A percentile compares a stretch with the other conserved stretches of the same genome.
Conservation (phyloP, 2,888 invertebrate species). For the Poecilobothrus nobilitatus region DNA sequence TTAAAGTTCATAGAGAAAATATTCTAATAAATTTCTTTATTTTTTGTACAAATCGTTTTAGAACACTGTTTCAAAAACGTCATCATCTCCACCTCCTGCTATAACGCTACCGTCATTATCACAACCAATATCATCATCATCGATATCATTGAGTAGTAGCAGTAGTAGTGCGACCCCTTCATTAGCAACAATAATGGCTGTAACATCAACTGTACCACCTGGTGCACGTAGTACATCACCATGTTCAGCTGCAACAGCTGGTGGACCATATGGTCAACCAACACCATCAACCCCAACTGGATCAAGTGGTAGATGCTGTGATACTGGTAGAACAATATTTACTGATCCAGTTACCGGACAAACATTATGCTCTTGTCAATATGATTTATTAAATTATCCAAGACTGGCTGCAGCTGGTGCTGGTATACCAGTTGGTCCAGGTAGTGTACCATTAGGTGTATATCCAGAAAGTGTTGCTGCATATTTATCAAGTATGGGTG, state of each 20-base stretch:
- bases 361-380: slow-evolving; percentile 83
- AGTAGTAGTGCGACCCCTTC: slow-evolving; percentile 24
- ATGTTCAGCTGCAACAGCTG: slow-evolving; percentile 42
- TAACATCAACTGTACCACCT: slow-evolving; percentile 48
- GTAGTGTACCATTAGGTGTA: slow-evolving; percentile 70
- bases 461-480: slow-evolving; percentile 78
- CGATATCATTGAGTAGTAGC: slow-evolving; percentile 31
- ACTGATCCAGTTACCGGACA: slow-evolving; percentile 84
- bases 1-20: not conserved
- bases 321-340: slow-evolving; percentile 84
- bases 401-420: slow-evolving; percentile 53
- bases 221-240: slow-evolving; percentile 49
- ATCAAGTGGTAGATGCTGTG: slow-evolving; percentile 61
- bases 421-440: slow-evolving; percentile 45
- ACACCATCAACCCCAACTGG: slow-evolving; percentile 31
- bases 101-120: slow-evolving; percentile 48
- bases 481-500: slow-evolving; percentile 74
- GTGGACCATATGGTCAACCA: slow-evolving; percentile 30
- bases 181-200: slow-evolving; percentile 45
- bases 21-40: not conserved
- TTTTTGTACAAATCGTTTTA: slow-evolving; percentile 29
- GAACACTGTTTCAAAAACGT: slow-evolving; percentile 60
- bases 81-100: slow-evolving; percentile 58
- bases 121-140: slow-evolving; percentile 48
- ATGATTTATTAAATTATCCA: slow-evolving; percentile 73